Conservation (phyloP, 2,888 invertebrate genomes). For the Drosophila rubida region DNA sequence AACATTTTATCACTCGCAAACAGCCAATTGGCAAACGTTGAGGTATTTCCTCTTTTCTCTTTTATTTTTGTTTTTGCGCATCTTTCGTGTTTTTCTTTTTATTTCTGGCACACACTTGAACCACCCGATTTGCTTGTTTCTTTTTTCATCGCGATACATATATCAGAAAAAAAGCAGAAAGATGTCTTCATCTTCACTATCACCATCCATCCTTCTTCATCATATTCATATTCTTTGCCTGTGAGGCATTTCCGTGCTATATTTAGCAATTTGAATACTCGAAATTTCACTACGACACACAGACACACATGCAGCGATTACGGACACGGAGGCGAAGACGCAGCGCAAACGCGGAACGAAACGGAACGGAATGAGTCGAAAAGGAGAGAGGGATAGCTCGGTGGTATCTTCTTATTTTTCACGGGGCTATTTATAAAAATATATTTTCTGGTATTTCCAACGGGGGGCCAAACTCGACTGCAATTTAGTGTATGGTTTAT, state of each 20-base stretch:
- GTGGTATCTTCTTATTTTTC: slow-evolving; percentile 83
- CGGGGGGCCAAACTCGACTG: slow-evolving; percentile 36
- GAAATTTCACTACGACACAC: slow-evolving; percentile 71
- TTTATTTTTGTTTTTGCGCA: slow-evolving; percentile 36
- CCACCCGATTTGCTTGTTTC: slow-evolving; percentile 25
- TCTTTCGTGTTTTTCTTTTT: slow-evolving; percentile 16
- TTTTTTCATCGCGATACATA: slow-evolving; percentile 28
- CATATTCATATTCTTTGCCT: slow-evolving; percentile 67
- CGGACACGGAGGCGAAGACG: slow-evolving; percentile 21
- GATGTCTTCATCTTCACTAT: slow-evolving; percentile 41
- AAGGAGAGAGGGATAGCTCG: slow-evolving; percentile 36
- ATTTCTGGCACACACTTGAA: slow-evolving; percentile 38
- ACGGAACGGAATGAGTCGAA: not conserved
- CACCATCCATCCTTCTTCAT: slow-evolving; percentile 53
- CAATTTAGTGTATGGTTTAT: not conserved
- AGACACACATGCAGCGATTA: slow-evolving; percentile 43
- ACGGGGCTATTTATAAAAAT: slow-evolving; percentile 78
- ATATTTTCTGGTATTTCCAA: slow-evolving; percentile 54
- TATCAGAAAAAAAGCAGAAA: slow-evolving; percentile 15
- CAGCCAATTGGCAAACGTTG: slow-evolving; percentile 48
- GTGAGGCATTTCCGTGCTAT: slow-evolving; percentile 65
- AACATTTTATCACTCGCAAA: slow-evolving; percentile 49
- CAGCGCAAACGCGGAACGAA: not conserved
- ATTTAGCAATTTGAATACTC: slow-evolving; percentile 61
- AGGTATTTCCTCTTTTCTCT: slow-evolving; percentile 22